These are phyloP conservation scores for Scalopus aquaticus DNA, from an alignment of 2,113 vertebrate species.

Conservation along the genomic window DNA sequence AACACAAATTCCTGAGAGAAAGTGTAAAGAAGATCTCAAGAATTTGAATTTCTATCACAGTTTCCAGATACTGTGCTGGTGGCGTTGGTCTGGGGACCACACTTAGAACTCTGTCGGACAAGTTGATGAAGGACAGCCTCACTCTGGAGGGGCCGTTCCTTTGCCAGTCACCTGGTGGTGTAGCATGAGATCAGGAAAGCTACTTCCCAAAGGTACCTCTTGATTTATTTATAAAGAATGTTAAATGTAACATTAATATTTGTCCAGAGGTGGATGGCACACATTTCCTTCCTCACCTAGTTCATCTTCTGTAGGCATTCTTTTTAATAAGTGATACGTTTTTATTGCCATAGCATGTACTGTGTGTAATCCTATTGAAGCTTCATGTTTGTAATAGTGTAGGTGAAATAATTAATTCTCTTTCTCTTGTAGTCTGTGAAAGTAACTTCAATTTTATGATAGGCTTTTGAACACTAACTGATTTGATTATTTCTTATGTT, in stretches of 20 bases:
- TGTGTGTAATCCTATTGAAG: slow-evolving; percentile 80
- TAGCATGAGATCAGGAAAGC: background rate
- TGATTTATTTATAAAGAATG: background rate
- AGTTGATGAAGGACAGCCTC: background rate
- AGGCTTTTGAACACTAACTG: slow-evolving; percentile 67
- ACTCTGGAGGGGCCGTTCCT: background rate
- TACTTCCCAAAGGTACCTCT: background rate
- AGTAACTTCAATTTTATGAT: slow-evolving; percentile 75
- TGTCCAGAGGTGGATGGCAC: slow-evolving; percentile 66
- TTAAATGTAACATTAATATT: slow-evolving; percentile 30
- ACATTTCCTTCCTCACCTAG: slow-evolving; percentile 63
- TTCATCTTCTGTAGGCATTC: slow-evolving; percentile 74
- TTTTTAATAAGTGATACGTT: slow-evolving; percentile 68
- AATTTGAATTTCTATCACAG: slow-evolving; percentile 3
- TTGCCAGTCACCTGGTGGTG: background rate
- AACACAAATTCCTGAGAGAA: background rate
- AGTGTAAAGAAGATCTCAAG: background rate
- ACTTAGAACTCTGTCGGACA: background rate
- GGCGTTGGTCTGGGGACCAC: background rate
- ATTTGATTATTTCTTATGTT: background rate
- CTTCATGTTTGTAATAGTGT: slow-evolving; percentile 46
- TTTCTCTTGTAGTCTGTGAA: slow-evolving; percentile 58
- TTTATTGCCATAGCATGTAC: slow-evolving; percentile 77
- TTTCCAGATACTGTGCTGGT: background rate
- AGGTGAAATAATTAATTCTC: slow-evolving; percentile 65